Percentiles rank a stretch among this genome's conserved stretches.
phyloP scores from a whole-genome alignment of 2,888 invertebrate genomes.

The Caradrina clavipalpis region DNA sequence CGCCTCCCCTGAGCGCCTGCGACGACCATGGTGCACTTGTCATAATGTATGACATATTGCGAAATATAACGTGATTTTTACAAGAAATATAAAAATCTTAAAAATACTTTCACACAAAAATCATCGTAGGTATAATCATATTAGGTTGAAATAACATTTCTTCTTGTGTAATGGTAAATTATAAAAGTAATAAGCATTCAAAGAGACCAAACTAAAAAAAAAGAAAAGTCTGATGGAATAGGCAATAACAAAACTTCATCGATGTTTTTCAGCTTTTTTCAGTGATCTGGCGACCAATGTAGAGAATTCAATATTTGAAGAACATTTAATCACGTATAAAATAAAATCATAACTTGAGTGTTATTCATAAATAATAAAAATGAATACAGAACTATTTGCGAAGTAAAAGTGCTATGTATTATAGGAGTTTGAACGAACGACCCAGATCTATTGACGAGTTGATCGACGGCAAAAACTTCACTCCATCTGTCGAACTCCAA shows the following conservation, averaged over 20 bases:
- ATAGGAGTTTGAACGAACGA: constrained; percentile 81
- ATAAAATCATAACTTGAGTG: constrained; percentile 42
- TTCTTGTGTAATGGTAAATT: background rate
- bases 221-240: no score
- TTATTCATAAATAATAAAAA: constrained; percentile 53
- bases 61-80: background rate
- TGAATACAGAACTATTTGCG: constrained; percentile 73
- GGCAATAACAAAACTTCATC: background rate
- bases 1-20: constrained; percentile 69
- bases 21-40: constrained; percentile 56
- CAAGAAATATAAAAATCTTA: background rate
- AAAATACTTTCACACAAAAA: background rate
- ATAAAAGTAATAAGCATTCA: background rate
- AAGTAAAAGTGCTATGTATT: constrained; percentile 88
- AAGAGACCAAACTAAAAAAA: background rate
- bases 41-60: constrained; percentile 32
- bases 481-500: constrained; percentile 73
- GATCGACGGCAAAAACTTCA: constrained; percentile 81
- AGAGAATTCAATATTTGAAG: background rate
- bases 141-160: no score
- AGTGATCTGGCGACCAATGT: no score
- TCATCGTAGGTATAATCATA: background rate
- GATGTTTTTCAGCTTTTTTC: background rate
- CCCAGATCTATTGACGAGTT: constrained; percentile 82
- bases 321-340: constrained; percentile 15